Percentiles rank a stretch among this genome's conserved stretches.
phyloP scores from a whole-genome alignment of 1,140 invertebrate species.

The Bombus waltoni region DNA sequence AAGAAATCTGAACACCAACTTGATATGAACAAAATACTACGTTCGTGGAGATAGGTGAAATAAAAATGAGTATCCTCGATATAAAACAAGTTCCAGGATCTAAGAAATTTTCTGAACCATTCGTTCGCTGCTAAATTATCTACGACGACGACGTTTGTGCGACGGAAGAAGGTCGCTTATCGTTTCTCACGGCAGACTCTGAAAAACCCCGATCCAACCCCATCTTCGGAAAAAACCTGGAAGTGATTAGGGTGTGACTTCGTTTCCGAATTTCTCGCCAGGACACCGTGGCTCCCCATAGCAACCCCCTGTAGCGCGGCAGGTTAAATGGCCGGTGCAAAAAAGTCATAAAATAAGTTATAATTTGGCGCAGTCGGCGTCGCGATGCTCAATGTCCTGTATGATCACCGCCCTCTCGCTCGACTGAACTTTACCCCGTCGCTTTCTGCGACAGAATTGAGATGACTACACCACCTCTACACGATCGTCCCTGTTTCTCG shows the following conservation, averaged over 20 bases:
- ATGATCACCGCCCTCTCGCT: constrained; percentile 81
- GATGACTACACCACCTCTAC: constrained; percentile 38
- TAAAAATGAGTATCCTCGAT: no score
- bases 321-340: constrained; percentile 82
- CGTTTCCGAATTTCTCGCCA: constrained; percentile 80
- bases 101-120: no score
- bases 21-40: no score
- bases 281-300: constrained; percentile 14
- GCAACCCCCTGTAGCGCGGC: constrained; percentile 41
- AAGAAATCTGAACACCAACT: no score
- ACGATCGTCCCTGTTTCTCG: no score
- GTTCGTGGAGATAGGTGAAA: no score
- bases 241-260: constrained; percentile 82
- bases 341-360: constrained; percentile 84
- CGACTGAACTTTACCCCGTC: constrained; percentile 75
- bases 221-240: constrained; percentile 41
- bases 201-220: neutral
- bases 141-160: no score
- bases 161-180: neutral
- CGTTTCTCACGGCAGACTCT: neutral
- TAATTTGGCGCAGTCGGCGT: constrained; percentile 82
- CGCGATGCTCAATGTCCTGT: constrained; percentile 82
- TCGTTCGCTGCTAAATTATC: no score
- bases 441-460: constrained; percentile 55
- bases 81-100: no score